Base-by-base conservation (phyloP, 37 sponge, comb jelly and placozoan genomes). In the Halichondria panicea region DNA sequence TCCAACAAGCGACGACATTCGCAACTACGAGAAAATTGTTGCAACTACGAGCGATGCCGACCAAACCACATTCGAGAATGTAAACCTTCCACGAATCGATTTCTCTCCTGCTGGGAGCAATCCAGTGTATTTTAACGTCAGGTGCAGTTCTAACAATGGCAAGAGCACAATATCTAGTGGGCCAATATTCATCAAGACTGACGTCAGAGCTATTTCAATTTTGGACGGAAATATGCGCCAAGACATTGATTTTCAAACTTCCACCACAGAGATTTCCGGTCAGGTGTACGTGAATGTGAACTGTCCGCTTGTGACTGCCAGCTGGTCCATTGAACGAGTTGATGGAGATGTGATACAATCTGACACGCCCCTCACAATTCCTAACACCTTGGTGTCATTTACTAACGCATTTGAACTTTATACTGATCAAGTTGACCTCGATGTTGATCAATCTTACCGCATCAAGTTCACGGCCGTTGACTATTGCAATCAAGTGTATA, bases 381-480 rank as follows among this genome's bases (percentile, higher is more conserved):
- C 55, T 30, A 7, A 30, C 25, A 2, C 59, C 4, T 8, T 27
- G 18, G 59, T 22, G 30, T 40, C 41, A 43, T 0, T 18, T 15
- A 41, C 31, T n/a, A 86, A 72, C 70, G 43, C 61, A 0, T 91
- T 68, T 69, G 42, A 13, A 15, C 43, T 91, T 39, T 43, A 43
- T 34, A 42, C 83, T 33, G 75, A 89, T 56, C 83, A 80, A 21
- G 71, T 89, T n/a, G 18, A 50, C 27, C 61, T 89, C 34, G 79
- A 64, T 43, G 52, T 82, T 53, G 83, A 82, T 45, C 80, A 89
- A 38, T 79, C 90, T 1, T 93, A 93, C 56, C 72, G 94, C 3
- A 41, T 89, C 1, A 59, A 89, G 25, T 84, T 86, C 31, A 63
- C 81, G 38, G 83, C 80, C n/a, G 37, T 37, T 25, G 94, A 93